phyloP scores from a whole-genome alignment of 2,113 vertebrate species.

The Phalacrocorax brasilianus region DNA sequence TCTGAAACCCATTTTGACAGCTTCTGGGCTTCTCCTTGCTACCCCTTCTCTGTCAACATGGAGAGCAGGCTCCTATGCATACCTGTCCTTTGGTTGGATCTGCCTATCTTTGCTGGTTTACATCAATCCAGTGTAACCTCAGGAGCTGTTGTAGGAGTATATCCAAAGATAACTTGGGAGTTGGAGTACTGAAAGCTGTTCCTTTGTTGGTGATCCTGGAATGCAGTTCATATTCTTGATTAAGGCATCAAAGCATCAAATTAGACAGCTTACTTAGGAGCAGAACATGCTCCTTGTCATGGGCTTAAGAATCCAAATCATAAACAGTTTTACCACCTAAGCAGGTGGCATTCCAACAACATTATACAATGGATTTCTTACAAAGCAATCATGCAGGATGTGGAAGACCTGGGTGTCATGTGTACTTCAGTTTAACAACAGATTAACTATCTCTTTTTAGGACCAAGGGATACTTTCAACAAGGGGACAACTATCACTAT shows the following conservation, averaged over 20 bases:
- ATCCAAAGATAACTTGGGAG: not conserved
- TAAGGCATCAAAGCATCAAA: not conserved
- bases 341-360: not conserved
- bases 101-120: not conserved
- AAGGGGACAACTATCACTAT: not conserved
- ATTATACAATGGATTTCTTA: not conserved
- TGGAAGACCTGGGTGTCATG: not conserved
- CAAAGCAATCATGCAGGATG: not conserved
- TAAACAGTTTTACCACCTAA: not conserved
- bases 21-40: too few species aligned
- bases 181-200: not conserved
- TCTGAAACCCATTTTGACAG: too few species aligned
- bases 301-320: not conserved
- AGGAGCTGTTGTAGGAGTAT: not conserved
- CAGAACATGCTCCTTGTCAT: not conserved
- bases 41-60: too few species aligned
- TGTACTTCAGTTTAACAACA: not conserved
- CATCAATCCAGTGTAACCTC: not conserved
- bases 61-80: not conserved
- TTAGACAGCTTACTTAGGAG: not conserved
- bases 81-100: not conserved
- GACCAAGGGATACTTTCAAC: not conserved
- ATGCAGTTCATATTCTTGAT: not conserved
- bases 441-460: not conserved
- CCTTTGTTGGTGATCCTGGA: not conserved